These are phyloP conservation scores for Panorpa germanica DNA, from an alignment of 2,888 invertebrate genomes.

Conservation along the genomic window DNA sequence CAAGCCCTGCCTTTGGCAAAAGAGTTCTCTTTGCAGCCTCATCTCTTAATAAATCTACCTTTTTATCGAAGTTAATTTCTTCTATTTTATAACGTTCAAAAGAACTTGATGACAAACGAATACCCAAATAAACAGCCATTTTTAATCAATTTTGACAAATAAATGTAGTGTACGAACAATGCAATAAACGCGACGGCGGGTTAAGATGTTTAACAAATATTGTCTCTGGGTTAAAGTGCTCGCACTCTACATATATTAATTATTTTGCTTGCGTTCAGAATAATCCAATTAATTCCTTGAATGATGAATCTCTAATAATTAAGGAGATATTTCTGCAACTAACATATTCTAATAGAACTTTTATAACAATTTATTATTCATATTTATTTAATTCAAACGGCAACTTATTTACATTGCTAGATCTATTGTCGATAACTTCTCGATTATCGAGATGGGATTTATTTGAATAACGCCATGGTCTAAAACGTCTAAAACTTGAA, in stretches of 20 bases:
- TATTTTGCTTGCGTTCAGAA: background rate
- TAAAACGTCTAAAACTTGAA: conserved; percentile 29
- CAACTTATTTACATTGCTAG: too few species aligned
- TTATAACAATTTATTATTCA: too few species aligned
- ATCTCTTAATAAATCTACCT: conserved; percentile 31
- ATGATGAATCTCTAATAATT: too few species aligned
- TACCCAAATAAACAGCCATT: conserved; percentile 24
- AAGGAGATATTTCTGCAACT: too few species aligned
- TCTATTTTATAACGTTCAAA: conserved; percentile 33
- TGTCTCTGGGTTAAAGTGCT: conserved; percentile 20
- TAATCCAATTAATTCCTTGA: conserved; percentile 3
- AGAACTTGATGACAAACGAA: conserved; percentile 28
- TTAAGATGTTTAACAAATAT: background rate
- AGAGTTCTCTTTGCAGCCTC: conserved; percentile 28
- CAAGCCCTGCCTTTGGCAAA: conserved; percentile 28
- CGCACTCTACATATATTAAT: conserved; percentile 5
- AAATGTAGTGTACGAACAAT: too few species aligned
- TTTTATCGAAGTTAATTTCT: conserved; percentile 32
- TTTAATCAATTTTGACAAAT: conserved; percentile 17
- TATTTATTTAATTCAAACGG: too few species aligned
- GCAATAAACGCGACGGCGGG: background rate
- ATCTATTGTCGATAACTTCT: background rate
- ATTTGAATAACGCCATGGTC: conserved; percentile 27
- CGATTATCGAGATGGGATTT: background rate
- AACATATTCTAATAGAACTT: too few species aligned